phyloP scores from a whole-genome alignment of 2,797 vertebrate genomes.

The Hybognathus amarus region DNA sequence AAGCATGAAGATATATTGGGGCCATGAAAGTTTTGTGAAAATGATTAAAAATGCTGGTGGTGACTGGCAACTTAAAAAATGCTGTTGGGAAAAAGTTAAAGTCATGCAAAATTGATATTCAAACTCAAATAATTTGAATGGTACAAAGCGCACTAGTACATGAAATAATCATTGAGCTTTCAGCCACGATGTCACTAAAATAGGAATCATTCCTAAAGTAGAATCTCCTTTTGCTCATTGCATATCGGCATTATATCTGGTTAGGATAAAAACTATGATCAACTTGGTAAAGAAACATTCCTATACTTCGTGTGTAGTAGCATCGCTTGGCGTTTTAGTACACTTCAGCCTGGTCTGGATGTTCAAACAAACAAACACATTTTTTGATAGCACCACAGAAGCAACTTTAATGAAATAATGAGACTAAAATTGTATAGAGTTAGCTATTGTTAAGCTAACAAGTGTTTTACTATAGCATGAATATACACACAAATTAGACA shows the following conservation, averaged over 20 bases:
- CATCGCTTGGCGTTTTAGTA: background rate
- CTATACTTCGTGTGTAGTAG: background rate
- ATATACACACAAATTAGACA: background rate
- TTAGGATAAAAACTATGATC: no score
- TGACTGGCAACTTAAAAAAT: no score
- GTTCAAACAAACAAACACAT: background rate
- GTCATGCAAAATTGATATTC: background rate
- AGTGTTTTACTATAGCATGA: background rate
- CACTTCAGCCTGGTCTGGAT: no score
- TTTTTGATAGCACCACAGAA: background rate
- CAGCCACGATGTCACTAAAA: background rate
- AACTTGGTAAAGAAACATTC: no score
- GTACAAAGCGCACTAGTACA: background rate
- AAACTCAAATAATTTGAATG: background rate
- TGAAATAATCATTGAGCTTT: background rate
- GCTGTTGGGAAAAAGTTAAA: background rate
- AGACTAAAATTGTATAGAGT: background rate
- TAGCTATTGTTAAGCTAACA: background rate
- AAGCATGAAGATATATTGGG: no score
- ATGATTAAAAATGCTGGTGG: no score
- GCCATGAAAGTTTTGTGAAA: no score
- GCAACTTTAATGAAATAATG: background rate
- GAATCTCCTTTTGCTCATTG: no score
- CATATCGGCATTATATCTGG: no score
- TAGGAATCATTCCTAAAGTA: background rate